These are phyloP conservation scores for Punctoribates punctum DNA, from an alignment of 2,888 invertebrate genomes.

Conservation along the genomic window DNA sequence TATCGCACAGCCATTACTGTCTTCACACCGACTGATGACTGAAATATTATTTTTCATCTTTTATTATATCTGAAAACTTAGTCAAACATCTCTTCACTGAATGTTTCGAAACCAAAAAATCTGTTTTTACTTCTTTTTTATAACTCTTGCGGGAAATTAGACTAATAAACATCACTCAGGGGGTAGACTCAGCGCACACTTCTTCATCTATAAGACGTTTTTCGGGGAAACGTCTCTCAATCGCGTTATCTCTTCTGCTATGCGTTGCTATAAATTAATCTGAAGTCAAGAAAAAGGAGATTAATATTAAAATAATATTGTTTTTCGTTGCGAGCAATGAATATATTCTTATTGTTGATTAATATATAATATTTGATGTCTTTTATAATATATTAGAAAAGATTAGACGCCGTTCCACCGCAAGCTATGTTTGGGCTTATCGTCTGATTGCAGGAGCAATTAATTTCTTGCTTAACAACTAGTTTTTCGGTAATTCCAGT, in stretches of 20 bases:
- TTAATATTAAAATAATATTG: conserved; percentile 5
- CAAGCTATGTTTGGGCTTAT: conserved; percentile 31
- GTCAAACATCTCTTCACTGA: neutral
- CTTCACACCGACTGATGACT: neutral
- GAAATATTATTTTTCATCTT: neutral
- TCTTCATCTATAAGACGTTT: neutral
- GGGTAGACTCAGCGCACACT: neutral
- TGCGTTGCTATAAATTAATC: too few species aligned
- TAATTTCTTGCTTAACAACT: conserved; percentile 5
- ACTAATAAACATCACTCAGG: conserved; percentile 9
- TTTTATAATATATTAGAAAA: neutral
- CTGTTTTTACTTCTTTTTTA: neutral
- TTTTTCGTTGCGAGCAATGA: neutral
- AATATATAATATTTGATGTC: neutral
- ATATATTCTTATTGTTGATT: neutral
- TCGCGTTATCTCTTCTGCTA: too few species aligned
- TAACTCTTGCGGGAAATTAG: neutral
- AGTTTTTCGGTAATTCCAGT: conserved; percentile 5
- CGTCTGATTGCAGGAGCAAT: conserved; percentile 17
- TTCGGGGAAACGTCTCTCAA: neutral
- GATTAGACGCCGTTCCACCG: conserved; percentile 6
- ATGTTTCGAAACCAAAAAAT: neutral
- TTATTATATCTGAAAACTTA: neutral
- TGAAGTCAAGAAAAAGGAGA: neutral
- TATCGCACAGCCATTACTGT: neutral